Evolutionary conservation across 1,140 invertebrate species (phyloP).

Genomic region (Cydia pomonella): DNA sequence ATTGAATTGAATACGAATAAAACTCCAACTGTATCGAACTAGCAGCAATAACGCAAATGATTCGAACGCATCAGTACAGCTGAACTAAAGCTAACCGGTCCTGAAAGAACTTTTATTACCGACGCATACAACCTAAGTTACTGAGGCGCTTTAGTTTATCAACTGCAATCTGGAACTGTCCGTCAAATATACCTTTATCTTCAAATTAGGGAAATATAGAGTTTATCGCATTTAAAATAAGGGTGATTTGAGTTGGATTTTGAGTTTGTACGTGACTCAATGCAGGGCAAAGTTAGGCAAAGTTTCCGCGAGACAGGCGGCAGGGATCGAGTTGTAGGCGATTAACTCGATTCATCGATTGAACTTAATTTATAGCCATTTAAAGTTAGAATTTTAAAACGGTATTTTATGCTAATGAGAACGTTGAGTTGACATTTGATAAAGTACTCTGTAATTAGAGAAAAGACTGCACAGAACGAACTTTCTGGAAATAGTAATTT

Average conservation of each 20-base stretch:
- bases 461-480: constrained; percentile 1
- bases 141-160: background rate
- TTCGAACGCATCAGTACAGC: background rate
- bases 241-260: background rate
- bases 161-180: constrained; percentile 4
- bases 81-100: background rate
- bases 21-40: constrained; percentile 41
- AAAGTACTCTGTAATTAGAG: constrained; percentile 9
- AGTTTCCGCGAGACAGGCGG: constrained; percentile 35
- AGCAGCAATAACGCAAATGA: constrained; percentile 18
- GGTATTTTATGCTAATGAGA: constrained; percentile 8
- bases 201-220: background rate
- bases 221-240: background rate
- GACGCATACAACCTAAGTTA: background rate
- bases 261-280: background rate
- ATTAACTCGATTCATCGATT: constrained; percentile 39
- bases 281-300: constrained; percentile 40
- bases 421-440: constrained; percentile 6
- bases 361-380: constrained; percentile 27
- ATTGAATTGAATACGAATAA: constrained; percentile 41
- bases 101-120: background rate
- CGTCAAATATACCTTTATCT: background rate
- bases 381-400: constrained; percentile 21
- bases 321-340: constrained; percentile 29
- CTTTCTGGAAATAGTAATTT: background rate